These are phyloP conservation scores for Apis florea DNA, from an alignment of 1,140 invertebrate species.

Conservation along the genomic window DNA sequence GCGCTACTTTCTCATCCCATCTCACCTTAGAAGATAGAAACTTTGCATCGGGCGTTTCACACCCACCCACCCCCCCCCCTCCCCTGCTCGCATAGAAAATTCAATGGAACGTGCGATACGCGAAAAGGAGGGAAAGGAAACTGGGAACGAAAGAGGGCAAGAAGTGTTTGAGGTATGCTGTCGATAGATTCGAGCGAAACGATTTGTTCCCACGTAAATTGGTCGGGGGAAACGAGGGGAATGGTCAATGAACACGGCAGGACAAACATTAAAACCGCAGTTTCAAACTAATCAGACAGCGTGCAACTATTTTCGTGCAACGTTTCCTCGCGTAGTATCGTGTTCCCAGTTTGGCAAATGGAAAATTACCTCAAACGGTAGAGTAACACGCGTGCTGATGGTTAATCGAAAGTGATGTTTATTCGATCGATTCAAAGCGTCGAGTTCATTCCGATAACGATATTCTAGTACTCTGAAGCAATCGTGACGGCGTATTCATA, in stretches of 20 bases:
- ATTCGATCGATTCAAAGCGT: conserved; percentile 8
- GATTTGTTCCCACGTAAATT: conserved; percentile 31
- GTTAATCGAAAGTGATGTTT: conserved; percentile 12
- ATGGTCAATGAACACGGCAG: neutral
- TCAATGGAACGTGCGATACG: neutral
- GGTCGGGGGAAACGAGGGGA: neutral
- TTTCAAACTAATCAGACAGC: conserved; percentile 40
- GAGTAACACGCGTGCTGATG: neutral
- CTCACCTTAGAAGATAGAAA: neutral
- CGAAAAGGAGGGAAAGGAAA: neutral
- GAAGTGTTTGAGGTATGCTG: neutral
- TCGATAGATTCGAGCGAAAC: neutral
- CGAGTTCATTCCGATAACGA: neutral
- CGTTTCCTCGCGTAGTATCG: neutral
- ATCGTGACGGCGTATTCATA: neutral
- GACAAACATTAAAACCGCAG: conserved; percentile 44
- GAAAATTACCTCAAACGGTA: neutral
- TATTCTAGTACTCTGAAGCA: too few species aligned
- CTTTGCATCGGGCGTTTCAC: conserved; percentile 8
- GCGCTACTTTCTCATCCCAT: neutral
- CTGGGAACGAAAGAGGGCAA: neutral
- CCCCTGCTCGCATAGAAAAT: neutral
- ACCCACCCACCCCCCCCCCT: too few species aligned
- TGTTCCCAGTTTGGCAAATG: neutral
- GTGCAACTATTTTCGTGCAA: conserved; percentile 31